Percentiles rank a stretch among this genome's conserved stretches.
These are phyloP conservation scores for Propithecus deckenii DNA, from an alignment of 2,797 vertebrate genomes.

Conservation along the genomic window DNA sequence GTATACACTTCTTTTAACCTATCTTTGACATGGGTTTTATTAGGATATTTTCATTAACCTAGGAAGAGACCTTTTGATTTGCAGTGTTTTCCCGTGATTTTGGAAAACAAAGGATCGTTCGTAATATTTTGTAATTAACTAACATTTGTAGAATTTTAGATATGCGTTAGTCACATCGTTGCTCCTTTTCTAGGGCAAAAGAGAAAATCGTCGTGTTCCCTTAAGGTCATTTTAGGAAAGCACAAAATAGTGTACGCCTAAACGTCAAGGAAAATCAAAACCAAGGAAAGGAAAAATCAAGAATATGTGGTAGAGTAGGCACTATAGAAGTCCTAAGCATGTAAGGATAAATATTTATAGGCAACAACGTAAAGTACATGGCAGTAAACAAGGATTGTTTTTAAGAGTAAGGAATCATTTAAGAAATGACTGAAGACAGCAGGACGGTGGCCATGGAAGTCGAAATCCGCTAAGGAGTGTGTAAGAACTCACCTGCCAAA, in stretches of 20 bases:
- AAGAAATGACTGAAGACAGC: neutral
- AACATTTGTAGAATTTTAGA: neutral
- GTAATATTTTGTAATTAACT: neutral
- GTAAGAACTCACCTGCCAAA: too few species aligned
- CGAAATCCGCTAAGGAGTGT: too few species aligned
- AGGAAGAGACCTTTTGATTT: neutral
- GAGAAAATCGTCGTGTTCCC: neutral
- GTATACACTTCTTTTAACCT: neutral
- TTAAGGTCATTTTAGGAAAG: neutral
- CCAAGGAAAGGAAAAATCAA: neutral
- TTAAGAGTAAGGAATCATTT: neutral
- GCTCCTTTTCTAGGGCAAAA: neutral
- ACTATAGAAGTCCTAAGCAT: neutral
- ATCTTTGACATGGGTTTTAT: neutral
- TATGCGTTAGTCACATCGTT: neutral
- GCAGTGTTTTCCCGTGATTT: neutral
- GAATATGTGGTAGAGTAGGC: neutral
- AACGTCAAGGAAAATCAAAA: neutral
- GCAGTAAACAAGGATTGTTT: too few species aligned
- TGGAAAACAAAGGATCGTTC: neutral
- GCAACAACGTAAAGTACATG: neutral
- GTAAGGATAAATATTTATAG: neutral
- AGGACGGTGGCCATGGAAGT: too few species aligned
- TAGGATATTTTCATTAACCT: neutral
- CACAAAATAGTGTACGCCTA: neutral